phyloP scores from a whole-genome alignment of 2,797 vertebrate genomes.

The Gorsachius magnificus region DNA sequence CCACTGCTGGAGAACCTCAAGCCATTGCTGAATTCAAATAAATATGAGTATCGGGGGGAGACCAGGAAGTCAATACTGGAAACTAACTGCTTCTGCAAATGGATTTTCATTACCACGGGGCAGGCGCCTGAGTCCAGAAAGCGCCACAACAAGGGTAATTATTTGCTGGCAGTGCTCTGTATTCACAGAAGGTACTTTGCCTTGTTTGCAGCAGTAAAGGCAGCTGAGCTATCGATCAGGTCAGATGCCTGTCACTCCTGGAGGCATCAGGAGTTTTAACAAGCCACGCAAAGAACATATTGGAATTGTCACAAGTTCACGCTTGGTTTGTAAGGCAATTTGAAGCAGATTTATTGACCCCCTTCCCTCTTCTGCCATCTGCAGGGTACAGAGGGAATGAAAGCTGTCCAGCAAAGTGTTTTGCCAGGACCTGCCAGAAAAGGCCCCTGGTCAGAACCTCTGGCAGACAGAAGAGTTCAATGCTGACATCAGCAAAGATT shows the following conservation, averaged over 20 bases:
- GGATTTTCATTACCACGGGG: neutral
- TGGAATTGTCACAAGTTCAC: constrained; percentile 14
- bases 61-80: neutral
- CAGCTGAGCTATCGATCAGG: constrained; percentile 8
- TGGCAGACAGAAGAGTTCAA: neutral
- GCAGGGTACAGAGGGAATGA: neutral
- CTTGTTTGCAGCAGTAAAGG: neutral
- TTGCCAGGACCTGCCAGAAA: neutral
- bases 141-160: neutral
- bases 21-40: neutral
- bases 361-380: neutral
- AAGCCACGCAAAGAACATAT: neutral
- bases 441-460: neutral
- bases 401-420: neutral
- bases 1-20: neutral
- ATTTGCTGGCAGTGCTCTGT: neutral
- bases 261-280: neutral
- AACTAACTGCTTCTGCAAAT: neutral
- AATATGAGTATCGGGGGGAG: neutral
- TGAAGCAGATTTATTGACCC: constrained; percentile 28
- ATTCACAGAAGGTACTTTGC: neutral
- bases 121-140: neutral
- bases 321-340: neutral
- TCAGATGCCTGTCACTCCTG: neutral
- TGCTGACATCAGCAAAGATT: neutral